These are phyloP conservation scores for Heliangelus exortis DNA, from an alignment of 2,797 vertebrate species.

Conservation along the genomic window DNA sequence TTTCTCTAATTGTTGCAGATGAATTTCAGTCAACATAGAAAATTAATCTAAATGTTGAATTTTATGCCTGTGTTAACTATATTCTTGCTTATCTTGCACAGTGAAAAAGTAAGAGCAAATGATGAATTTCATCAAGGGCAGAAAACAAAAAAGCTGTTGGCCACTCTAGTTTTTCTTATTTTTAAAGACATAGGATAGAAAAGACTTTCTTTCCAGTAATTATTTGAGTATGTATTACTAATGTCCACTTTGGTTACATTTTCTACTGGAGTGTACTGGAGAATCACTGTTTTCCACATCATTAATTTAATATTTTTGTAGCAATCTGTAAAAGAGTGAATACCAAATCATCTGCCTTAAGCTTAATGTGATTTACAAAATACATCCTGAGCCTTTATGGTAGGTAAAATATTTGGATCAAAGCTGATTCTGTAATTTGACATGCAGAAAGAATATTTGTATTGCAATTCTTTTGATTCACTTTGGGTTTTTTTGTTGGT, in stretches of 20 bases:
- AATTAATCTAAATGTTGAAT: neutral
- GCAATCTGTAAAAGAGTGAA: neutral
- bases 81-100: neutral
- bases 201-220: neutral
- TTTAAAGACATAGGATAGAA: neutral
- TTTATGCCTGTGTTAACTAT: neutral
- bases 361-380: neutral
- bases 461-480: neutral
- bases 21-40: neutral
- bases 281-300: neutral
- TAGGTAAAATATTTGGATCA: neutral
- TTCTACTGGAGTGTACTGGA: neutral
- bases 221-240: neutral
- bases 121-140: neutral
- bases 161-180: neutral
- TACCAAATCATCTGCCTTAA: neutral
- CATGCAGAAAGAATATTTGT: neutral
- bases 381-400: fast-evolving
- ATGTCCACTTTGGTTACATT: neutral
- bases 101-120: neutral
- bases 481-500: neutral
- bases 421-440: neutral
- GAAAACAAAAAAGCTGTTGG: neutral
- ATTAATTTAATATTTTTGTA: neutral
- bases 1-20: neutral